Evolutionary conservation across 37 sponge, comb jelly and placozoan species (phyloP), one percentile per base, ranked within the genome.

Genomic region (Ephydatia muelleri): DNA sequence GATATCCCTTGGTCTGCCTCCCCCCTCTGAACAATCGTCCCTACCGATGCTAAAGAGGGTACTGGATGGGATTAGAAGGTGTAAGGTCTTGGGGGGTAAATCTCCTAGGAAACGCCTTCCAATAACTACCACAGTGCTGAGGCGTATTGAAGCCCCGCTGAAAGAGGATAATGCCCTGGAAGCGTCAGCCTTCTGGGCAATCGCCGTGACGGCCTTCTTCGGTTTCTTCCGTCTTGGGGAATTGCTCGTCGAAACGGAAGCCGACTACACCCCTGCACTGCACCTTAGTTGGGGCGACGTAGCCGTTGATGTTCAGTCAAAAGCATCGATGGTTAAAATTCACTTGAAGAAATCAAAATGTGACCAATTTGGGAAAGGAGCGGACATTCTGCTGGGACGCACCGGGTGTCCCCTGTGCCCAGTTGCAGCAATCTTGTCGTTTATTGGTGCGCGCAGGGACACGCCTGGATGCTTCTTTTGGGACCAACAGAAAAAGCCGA

Each of bases 201-300:
- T 70, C 16, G 19, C 30, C 71, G n/a, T 29, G 13, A 38, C 47
- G 49, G 82, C 82, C 30, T 82, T 82, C 43, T 82, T 82, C 39
- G 82, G 82, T n/a, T 82, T 82, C 37, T 82, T 82, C 72, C 82
- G 28, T 4, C 39, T 82, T 26, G 49, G 82, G 5, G 82, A 82
- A 27, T 25, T 82, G 43, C n/a, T n/a, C n/a, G n/a, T n/a, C n/a
- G n/a, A n/a, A n/a, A n/a, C n/a, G n/a, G n/a, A n/a, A n/a, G n/a
- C n/a, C n/a, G n/a, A n/a, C n/a, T n/a, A n/a, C n/a, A n/a, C n/a
- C n/a, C n/a, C n/a, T n/a, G n/a, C n/a, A n/a, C n/a, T n/a, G n/a
- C n/a, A n/a, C n/a, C n/a, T n/a, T 5, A 40, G 34, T 12, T 64
- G 35, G 65, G 80, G 31, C 12, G 80, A 67, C 33, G 33, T 80